Base-by-base conservation (phyloP, 2,113 vertebrate species). In the Sciurus niger region DNA sequence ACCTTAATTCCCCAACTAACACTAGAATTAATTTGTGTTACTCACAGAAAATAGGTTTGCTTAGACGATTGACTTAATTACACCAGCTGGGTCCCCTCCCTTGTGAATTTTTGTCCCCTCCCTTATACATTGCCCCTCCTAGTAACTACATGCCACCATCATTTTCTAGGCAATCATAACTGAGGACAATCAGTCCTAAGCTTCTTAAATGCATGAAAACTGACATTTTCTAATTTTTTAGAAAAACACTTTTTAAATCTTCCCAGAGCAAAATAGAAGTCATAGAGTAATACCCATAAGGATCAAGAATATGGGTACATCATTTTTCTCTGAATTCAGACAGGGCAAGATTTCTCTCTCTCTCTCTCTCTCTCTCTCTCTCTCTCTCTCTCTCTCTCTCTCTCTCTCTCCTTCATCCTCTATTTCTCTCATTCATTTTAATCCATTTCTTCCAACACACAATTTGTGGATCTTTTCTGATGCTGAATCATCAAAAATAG, bases 261-360 rank as follows among this genome's bases (percentile, higher is more conserved):
- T 95, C 28, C 46, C 14, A 60, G 91, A 37, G 25, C 48, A 78
- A 80, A 60, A 74, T 25, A 18, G 34, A 28, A 63, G 1, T 63
- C 30, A 53, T 1, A 43, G 28, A n/a, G 2, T 11, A 10, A 12
- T 12, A 51, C 8, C 55, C n/a, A 22, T 24, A 24, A 46, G 6
- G 18, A 77, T 17, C 5, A 32, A 8, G 2, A 22, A 9, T 5
- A 4, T 4, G 1, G 0, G 16, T 8, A 10, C 0, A 4, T 55
- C 46, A 11, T 14, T 24, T 58, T 89, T 80, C 46, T 68, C 60
- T 68, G 40, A 67, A 12, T 51, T 8, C 16, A 43, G n/a, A 53
- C 25, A 24, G 37, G 53, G 25, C 25, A 55, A 30, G 58, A 12
- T 11, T 16, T 4, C 4, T 48, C 46, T 48, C 46, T 48, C 46